These are phyloP conservation scores for Anodontia alba DNA, from an alignment of 2,888 invertebrate species.

Conservation along the genomic window DNA sequence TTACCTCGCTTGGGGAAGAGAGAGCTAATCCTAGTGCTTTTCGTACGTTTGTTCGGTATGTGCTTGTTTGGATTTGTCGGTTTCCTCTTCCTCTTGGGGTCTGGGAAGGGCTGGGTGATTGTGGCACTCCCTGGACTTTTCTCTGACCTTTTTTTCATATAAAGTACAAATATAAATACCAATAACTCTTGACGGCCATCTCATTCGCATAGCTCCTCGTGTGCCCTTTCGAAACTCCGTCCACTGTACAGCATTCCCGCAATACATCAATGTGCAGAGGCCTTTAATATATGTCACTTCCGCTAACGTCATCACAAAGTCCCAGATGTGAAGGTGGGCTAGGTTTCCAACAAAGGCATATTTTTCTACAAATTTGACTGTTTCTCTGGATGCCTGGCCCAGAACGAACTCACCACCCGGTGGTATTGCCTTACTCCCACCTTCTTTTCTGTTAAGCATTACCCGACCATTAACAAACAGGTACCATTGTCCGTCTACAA, in stretches of 20 bases:
- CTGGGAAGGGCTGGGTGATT: too few species aligned
- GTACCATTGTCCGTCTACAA: slow-evolving; percentile 69
- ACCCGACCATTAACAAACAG: slow-evolving; percentile 68
- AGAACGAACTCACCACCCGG: slow-evolving; percentile 82
- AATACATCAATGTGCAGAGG: slow-evolving; percentile 82
- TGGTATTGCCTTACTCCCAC: slow-evolving; percentile 72
- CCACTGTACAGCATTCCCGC: slow-evolving; percentile 85
- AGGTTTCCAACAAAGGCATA: slow-evolving; percentile 82
- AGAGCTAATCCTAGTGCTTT: too few species aligned
- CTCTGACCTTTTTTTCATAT: too few species aligned
- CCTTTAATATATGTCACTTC: slow-evolving; percentile 66
- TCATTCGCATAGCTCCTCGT: slow-evolving; percentile 82
- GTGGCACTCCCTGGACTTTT: too few species aligned
- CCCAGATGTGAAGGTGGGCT: slow-evolving; percentile 84
- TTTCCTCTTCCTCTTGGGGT: too few species aligned
- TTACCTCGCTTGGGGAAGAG: too few species aligned
- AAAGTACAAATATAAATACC: too few species aligned
- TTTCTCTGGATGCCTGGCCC: slow-evolving; percentile 76
- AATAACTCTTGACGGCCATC: slow-evolving; percentile 83
- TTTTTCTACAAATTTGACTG: slow-evolving; percentile 67
- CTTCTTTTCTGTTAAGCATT: slow-evolving; percentile 61
- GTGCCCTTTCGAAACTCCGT: slow-evolving; percentile 84
- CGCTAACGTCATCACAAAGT: slow-evolving; percentile 66
- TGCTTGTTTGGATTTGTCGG: too few species aligned
- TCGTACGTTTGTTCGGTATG: too few species aligned